A percentile compares a stretch with the other conserved stretches of the same genome.
These are phyloP conservation scores for Carollia perspicillata DNA, from an alignment of 2,113 vertebrate genomes.

Conservation along the genomic window DNA sequence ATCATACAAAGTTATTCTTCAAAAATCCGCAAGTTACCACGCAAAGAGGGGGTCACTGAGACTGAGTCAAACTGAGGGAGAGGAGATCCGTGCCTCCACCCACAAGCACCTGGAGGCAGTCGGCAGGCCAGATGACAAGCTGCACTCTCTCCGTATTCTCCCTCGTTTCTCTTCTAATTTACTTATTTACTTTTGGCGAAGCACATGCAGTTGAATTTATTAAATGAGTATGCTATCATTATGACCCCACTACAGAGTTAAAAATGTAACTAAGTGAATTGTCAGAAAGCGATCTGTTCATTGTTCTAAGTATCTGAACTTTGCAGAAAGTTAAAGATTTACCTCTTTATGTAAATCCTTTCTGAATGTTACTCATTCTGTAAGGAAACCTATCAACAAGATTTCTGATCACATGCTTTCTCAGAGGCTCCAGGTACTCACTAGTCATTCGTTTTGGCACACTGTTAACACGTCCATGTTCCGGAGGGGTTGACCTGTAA, in stretches of 20 bases:
- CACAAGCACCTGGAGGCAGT: neutral
- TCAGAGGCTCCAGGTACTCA: neutral
- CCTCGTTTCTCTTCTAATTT: neutral
- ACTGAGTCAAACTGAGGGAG: neutral
- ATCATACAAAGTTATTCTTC: neutral
- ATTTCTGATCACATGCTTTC: neutral
- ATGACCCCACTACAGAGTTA: neutral
- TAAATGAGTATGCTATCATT: neutral
- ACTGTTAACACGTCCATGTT: neutral
- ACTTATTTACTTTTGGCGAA: neutral
- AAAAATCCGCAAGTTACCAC: neutral
- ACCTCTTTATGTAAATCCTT: neutral
- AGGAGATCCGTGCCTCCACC: neutral
- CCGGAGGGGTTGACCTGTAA: neutral
- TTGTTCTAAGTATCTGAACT: neutral
- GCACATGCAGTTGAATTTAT: neutral
- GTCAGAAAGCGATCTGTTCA: neutral
- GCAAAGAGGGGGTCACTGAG: neutral
- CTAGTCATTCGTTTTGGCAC: neutral
- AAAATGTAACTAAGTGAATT: neutral
- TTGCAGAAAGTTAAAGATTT: constrained; percentile 23
- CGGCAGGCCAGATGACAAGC: neutral
- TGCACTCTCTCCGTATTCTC: neutral
- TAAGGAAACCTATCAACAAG: neutral
- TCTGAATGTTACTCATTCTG: constrained; percentile 3